phyloP scores from a whole-genome alignment of 2,888 invertebrate genomes.

The Lottia gigantea region DNA sequence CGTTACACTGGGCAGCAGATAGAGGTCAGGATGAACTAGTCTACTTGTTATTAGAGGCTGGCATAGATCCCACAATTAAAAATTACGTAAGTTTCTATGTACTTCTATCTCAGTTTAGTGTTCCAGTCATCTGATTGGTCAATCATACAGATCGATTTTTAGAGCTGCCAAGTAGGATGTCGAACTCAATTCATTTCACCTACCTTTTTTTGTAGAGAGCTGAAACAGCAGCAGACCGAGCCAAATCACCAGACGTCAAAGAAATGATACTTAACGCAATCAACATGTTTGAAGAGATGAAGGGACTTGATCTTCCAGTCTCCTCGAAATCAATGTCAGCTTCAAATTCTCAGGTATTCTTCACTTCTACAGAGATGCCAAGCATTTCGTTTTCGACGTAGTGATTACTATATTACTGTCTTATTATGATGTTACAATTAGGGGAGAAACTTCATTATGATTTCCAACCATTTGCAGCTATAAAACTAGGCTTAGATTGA shows the following conservation, averaged over 20 bases:
- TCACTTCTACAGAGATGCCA: too few relatives aligned
- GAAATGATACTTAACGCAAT: constrained; percentile 49
- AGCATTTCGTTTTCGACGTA: too few relatives aligned
- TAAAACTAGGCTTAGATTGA: too few relatives aligned
- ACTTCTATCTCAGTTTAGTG: too few relatives aligned
- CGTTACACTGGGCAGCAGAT: constrained; percentile 68
- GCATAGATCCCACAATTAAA: constrained; percentile 58
- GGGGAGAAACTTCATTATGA: too few relatives aligned
- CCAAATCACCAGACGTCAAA: constrained; percentile 42
- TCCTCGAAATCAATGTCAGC: neutral
- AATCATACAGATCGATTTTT: too few relatives aligned
- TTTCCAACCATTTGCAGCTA: too few relatives aligned
- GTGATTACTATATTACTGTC: too few relatives aligned
- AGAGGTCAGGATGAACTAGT: constrained; percentile 62
- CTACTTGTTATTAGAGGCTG: constrained; percentile 62
- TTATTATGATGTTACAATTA: too few relatives aligned
- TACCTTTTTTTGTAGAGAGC: constrained; percentile 39
- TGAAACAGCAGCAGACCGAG: constrained; percentile 52
- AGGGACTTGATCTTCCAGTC: neutral
- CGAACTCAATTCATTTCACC: too few relatives aligned
- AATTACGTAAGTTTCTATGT: constrained; percentile 48
- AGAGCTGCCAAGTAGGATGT: too few relatives aligned
- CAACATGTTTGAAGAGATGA: constrained; percentile 40
- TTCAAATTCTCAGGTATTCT: neutral
- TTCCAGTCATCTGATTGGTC: too few relatives aligned